Conservation (phyloP, 2,797 vertebrate genomes). For the Peromyscus attwateri region DNA sequence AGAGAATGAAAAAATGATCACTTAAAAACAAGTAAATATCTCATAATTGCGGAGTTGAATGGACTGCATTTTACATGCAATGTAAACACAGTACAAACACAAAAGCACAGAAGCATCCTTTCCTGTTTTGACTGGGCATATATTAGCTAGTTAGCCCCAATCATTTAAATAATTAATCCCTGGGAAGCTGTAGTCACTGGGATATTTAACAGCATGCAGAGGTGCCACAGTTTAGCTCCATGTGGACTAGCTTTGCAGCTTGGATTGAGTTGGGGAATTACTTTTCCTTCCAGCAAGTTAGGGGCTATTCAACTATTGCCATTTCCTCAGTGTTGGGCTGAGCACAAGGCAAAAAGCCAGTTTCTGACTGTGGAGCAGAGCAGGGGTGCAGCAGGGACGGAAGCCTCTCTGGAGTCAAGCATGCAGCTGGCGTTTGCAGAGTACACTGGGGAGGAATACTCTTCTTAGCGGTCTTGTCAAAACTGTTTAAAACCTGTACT, state of each 20-base stretch:
- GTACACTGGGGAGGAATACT: background rate
- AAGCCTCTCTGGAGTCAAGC: conserved; percentile 45
- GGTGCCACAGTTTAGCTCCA: conserved; percentile 5
- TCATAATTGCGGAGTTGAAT: background rate
- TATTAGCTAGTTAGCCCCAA: background rate
- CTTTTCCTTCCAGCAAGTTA: conserved; percentile 32
- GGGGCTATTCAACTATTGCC: conserved; percentile 46
- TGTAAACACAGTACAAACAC: background rate
- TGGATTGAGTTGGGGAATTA: conserved; percentile 31
- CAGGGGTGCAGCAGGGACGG: background rate
- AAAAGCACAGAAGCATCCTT: background rate
- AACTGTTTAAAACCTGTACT: conserved; percentile 63
- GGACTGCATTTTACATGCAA: background rate
- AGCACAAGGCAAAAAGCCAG: background rate
- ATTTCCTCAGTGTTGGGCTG: background rate
- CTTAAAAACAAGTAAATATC: conserved; percentile 31
- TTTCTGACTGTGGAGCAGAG: conserved; percentile 28
- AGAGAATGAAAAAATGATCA: background rate
- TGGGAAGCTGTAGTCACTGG: conserved; percentile 15
- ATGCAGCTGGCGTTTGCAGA: conserved; percentile 64
- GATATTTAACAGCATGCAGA: background rate
- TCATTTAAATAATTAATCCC: conserved; percentile 50
- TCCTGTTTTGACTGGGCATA: background rate
- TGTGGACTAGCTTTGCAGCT: background rate
- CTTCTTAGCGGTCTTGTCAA: conserved; percentile 36